phyloP scores from a whole-genome alignment of 2,888 invertebrate genomes.

The Macrophya alboannulata region DNA sequence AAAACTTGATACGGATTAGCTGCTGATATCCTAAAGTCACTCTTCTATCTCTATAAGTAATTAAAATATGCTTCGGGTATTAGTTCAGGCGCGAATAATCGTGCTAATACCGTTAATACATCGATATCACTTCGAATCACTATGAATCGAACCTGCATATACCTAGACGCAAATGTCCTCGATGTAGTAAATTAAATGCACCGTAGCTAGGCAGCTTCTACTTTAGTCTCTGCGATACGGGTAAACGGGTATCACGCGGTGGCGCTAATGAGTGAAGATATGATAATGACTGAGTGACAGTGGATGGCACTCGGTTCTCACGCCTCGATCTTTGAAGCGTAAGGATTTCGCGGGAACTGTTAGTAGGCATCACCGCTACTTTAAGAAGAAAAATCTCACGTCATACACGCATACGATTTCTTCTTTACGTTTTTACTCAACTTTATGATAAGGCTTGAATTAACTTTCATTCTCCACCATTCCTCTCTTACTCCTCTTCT shows the following conservation, averaged over 20 bases:
- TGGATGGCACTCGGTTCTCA: constrained; percentile 52
- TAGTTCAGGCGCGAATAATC: not conserved
- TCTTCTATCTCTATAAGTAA: not conserved
- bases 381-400: not conserved
- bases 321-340: constrained; percentile 16
- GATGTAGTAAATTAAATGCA: not conserved
- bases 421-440: not conserved
- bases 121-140: not conserved
- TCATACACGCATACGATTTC: not conserved
- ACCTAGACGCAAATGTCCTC: not conserved
- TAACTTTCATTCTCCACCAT: not conserved
- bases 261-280: constrained; percentile 54
- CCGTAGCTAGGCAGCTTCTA: not conserved
- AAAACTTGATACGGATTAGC: not conserved
- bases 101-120: not conserved
- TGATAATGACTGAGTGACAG: constrained; percentile 53
- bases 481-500: not conserved
- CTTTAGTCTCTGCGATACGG: constrained; percentile 23
- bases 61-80: not conserved
- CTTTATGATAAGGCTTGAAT: not conserved
- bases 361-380: not conserved
- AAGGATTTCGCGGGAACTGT: constrained; percentile 30
- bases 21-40: not conserved
- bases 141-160: not conserved
- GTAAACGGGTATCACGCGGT: constrained; percentile 27